Evolutionary conservation across 2,797 vertebrate species (phyloP), one percentile per base, ranked within the genome.

Genomic region (Gila robusta): DNA sequence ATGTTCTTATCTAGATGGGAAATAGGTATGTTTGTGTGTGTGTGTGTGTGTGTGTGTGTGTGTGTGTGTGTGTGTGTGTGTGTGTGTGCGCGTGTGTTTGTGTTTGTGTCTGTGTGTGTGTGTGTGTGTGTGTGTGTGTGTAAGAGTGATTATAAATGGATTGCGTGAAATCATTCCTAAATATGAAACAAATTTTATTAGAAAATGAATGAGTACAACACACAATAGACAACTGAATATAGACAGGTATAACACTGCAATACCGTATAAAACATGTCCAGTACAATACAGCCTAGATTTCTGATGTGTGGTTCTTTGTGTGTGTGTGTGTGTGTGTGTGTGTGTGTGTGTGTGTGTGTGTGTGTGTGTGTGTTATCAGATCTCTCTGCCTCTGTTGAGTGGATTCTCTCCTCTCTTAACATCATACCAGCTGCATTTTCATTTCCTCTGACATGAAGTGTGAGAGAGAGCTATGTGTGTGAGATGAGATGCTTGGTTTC

Each of bases 401-500:
- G 26, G n/a, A 83, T 35, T 72, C 35, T 28, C n/a, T 69, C 23
- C 19, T 52, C n/a, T 37, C 39, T 62, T 71, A 82, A 64, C 67
- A 79, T 47, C 47, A 79, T 59, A 17, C 67, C 66, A 49, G n/a
- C 35, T 84, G 64, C 67, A 47, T 84, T 79, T 80, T 85, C 76
- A 85, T 85, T 79, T 85, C 83, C 83, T 71, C 83, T 62, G 37
- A 62, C 67, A 64, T 32, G 23, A 23, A 64, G 78, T 64, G 64
- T 70, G 64, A 54, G 78, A 74, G 59, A 2, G 78, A 37, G 84
- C 7, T 3, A 2, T 77, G 66, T 56, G 83, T 69, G 44, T 39
- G 72, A 23, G 59, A 72, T 49, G 37, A 78, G 67, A 52, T 44
- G 10, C 41, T 71, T 72, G 41, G 23, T 70, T 52, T 44, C 84